Evolutionary conservation across 2,113 vertebrate species (phyloP), one percentile per base, ranked within the genome.

Genomic region (Montifringilla adamsi): DNA sequence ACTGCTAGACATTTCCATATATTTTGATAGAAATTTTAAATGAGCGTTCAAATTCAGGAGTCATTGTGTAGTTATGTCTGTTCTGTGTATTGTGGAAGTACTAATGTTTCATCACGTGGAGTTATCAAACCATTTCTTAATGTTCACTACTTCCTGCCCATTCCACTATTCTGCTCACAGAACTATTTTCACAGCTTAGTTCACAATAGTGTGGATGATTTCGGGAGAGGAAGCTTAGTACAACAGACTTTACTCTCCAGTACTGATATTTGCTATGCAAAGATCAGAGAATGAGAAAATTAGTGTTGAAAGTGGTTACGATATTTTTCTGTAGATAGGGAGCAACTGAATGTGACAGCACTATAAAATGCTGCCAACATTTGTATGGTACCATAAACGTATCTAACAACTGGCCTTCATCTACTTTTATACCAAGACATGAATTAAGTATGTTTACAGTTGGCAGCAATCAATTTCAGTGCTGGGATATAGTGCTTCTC

Each of bases 401-500:
- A 39, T 62, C 50, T 83, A 92, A 90, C 67, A 93, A 94, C 69
- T 95, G 47, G 77, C 55, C 89, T 96, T 96, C 94, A 31, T 95
- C 60, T 84, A 91, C 60, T 95, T 35, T 68, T 82, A 23, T 74
- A 75, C 47, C 33, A 87, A 93, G 43, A 92, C 33, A 56, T 86
- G 75, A 96, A 96, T 97, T 96, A 96, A 97, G 86, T 94, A 87
- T 93, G 92, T 95, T 97, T 96, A 78, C 81, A 77, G 47, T 94
- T 93, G 90, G 26, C 75, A 95, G 73, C 84, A 95, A 95, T 89
- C 78, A 79, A 47, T 97, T 96, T 60, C 85, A 80, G 43, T 81
- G 41, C 60, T 68, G n/a, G 39, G 52, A 33, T 83, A 58, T 66
- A 94, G 31, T 97, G 37, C 67, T 95, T 69, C 31, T 96, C 28